Base-by-base conservation (phyloP, 2,113 vertebrate species). In the Chascanopsetta lugubris region DNA sequence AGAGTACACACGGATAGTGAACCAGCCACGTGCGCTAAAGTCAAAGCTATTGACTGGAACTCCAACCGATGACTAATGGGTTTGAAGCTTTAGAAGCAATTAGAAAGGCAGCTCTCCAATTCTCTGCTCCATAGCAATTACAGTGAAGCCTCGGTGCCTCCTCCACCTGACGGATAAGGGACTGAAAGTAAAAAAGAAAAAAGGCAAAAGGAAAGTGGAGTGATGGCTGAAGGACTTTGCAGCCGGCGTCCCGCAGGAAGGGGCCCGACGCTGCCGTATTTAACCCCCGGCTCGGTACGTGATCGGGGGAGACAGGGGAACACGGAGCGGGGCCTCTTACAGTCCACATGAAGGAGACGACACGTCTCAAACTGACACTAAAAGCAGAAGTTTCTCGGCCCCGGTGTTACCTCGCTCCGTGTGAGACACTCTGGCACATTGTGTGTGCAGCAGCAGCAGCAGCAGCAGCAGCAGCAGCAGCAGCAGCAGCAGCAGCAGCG, bases 81-180 rank as follows among this genome's bases (percentile, higher is more conserved):
- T 25, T 61, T 34, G 53, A 29, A 67, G 78, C 75, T 46, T 43
- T 15, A 25, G 27, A 63, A 61, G 60, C 61, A 79, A 81, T 87
- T 82, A 75, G 55, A 74, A 13, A 72, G 83, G 78, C 61, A 59
- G 53, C 34, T 46, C 67, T 77, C 61, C 79, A 76, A 64, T 62
- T 75, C 71, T 76, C 61, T 53, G 34, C 70, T 75, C 69, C 22
- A 55, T 32, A 57, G 72, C 64, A 80, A 88, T 83, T 80, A 75
- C 72, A 75, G 61, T 72, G 36, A 54, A 46, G 69, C 54, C 46
- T 58, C 81, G 59, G 76, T 18, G 5, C 57, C 63, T 55, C 29
- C 53, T 58, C 61, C 8, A 11, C 43, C 64, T 61, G 62, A 24
- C 1, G 47, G 62, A 83, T 60, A 40, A 81, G 75, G 34, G 74